Percentiles rank a stretch among this genome's conserved stretches.
These are phyloP conservation scores for Drosophila kepulauana DNA, from an alignment of 1,140 invertebrate genomes.

Conservation along the genomic window DNA sequence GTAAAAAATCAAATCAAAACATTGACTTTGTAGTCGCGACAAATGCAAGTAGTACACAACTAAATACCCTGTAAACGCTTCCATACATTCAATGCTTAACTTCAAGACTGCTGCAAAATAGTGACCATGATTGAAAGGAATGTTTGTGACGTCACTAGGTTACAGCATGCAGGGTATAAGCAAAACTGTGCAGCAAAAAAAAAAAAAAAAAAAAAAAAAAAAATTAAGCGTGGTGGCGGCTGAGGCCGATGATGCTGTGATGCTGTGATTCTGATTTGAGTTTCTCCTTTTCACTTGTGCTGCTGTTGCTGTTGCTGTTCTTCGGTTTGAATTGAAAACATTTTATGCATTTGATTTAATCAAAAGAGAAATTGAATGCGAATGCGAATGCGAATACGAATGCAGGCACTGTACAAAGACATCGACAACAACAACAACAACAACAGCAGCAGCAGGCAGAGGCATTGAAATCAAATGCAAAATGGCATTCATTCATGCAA, in stretches of 20 bases:
- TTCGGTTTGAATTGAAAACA: constrained; percentile 79
- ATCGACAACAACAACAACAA: constrained; percentile 27
- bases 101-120: too few species aligned
- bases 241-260: constrained; percentile 36
- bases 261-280: constrained; percentile 35
- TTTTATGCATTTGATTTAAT: constrained; percentile 84
- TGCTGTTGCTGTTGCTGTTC: constrained; percentile 17
- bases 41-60: background rate
- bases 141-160: too few species aligned
- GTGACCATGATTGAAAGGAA: too few species aligned
- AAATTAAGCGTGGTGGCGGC: constrained; percentile 48
- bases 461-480: constrained; percentile 77
- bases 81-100: background rate
- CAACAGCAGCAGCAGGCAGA: constrained; percentile 6
- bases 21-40: background rate
- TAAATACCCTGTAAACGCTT: constrained; percentile 21
- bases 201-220: constrained; percentile 30
- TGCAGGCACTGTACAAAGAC: constrained; percentile 48
- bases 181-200: background rate
- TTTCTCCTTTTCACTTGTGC: constrained; percentile 21
- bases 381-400: constrained; percentile 57
- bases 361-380: constrained; percentile 78
- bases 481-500: constrained; percentile 82
- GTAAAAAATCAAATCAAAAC: constrained; percentile 9
- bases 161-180: constrained; percentile 13